Percentiles rank a stretch among this genome's conserved stretches.
These are phyloP conservation scores for Conops quadrifasciatus DNA, from an alignment of 2,888 invertebrate genomes.

Conservation along the genomic window DNA sequence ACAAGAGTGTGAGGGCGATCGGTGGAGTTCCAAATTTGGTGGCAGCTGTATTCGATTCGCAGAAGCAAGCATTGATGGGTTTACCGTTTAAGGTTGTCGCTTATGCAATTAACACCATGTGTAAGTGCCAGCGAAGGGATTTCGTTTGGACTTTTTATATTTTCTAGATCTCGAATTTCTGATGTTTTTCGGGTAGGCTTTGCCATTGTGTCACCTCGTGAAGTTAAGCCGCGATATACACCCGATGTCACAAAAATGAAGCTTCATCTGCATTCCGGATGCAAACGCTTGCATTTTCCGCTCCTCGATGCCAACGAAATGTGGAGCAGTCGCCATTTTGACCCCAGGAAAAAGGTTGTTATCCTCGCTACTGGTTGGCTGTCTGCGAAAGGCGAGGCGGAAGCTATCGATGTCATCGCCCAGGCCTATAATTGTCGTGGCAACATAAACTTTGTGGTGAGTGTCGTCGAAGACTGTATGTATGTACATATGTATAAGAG, in stretches of 20 bases:
- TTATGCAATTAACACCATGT: no score
- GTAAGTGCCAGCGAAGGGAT: no score
- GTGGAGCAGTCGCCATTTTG: constrained; percentile 56
- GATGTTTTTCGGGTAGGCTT: constrained; percentile 52
- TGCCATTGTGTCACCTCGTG: constrained; percentile 48
- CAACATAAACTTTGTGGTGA: constrained; percentile 62
- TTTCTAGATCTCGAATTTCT: no score
- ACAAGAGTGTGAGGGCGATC: no score
- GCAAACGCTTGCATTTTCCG: constrained; percentile 56
- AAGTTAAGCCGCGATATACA: constrained; percentile 49
- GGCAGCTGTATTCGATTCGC: no score
- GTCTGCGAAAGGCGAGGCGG: constrained; percentile 30
- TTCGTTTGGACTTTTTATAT: no score
- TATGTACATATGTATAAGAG: no score
- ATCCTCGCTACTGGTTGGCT: constrained; percentile 63
- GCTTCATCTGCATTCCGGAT: constrained; percentile 56
- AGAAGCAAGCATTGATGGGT: no score
- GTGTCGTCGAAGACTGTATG: constrained; percentile 30
- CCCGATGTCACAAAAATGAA: constrained; percentile 58
- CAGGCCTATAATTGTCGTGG: constrained; percentile 61
- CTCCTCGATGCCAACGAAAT: constrained; percentile 52
- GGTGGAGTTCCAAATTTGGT: no score
- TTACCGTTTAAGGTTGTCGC: no score
- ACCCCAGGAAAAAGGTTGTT: constrained; percentile 52
- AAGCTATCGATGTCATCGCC: constrained; percentile 51